A percentile compares a stretch with the other conserved stretches of the same genome.
These are phyloP conservation scores for Vandiemenella viatica DNA, from an alignment of 2,888 invertebrate genomes.

Conservation along the genomic window DNA sequence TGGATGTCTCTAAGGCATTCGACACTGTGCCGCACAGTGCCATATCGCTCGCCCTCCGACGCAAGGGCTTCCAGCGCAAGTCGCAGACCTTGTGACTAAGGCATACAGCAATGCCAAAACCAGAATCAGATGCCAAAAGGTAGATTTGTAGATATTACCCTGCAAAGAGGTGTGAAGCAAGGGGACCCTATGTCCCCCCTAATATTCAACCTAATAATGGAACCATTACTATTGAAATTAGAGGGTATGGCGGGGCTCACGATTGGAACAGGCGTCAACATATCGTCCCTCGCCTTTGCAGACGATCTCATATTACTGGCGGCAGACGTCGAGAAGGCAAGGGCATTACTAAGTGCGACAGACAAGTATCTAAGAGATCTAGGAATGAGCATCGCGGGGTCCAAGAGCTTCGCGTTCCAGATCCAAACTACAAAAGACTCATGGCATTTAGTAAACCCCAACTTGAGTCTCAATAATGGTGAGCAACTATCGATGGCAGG, in stretches of 20 bases:
- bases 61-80: neutral
- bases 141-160: neutral
- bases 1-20: conserved; percentile 19
- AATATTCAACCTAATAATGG: conserved; percentile 15
- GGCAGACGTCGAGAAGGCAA: neutral
- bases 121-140: neutral
- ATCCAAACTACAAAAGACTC: neutral
- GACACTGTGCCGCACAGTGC: conserved; percentile 18
- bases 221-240: conserved; percentile 7
- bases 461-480: too few species aligned
- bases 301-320: conserved; percentile 14
- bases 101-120: conserved; percentile 1
- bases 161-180: conserved; percentile 13
- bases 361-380: too few species aligned
- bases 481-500: too few species aligned
- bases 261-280: neutral
- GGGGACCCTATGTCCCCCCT: conserved; percentile 15
- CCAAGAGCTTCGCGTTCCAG: too few species aligned
- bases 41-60: neutral
- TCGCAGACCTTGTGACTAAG: conserved; percentile 7
- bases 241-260: conserved; percentile 3
- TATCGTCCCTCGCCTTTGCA: conserved; percentile 11
- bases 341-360: too few species aligned
- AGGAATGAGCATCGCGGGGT: too few species aligned
- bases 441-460: too few species aligned